Conservation (phyloP, 2,113 vertebrate species). For the Empidonax traillii region DNA sequence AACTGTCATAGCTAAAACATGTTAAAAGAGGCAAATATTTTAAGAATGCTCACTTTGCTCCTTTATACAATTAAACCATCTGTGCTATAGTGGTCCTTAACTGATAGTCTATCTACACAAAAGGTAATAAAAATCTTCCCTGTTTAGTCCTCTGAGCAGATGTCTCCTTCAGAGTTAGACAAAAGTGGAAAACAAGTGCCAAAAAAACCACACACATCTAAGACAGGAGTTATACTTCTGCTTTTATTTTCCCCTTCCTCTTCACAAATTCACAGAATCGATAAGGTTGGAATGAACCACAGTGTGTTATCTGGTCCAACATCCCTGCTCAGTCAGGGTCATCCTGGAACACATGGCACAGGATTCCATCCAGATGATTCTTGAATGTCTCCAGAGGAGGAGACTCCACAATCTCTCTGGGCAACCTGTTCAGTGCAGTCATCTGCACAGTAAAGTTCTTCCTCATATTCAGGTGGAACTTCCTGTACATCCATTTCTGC, state of each 20-base stretch:
- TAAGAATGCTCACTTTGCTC: conserved; percentile 40
- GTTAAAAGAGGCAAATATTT: conserved; percentile 24
- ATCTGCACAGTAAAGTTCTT: neutral
- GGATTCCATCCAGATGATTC: neutral
- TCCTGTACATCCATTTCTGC: neutral
- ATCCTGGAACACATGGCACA: neutral
- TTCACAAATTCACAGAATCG: neutral
- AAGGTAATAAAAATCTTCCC: neutral
- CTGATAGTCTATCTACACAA: neutral
- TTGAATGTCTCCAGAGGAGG: neutral
- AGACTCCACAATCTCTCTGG: neutral
- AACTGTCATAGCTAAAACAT: neutral
- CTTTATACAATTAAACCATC: conserved; percentile 21
- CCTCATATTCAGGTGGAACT: neutral
- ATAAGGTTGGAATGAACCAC: neutral
- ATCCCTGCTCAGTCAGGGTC: too few species aligned
- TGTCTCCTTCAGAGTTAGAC: neutral
- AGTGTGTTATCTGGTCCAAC: neutral
- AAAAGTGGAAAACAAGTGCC: neutral
- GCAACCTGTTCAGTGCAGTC: neutral
- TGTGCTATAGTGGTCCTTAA: neutral
- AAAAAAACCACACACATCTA: neutral
- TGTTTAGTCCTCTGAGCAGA: neutral
- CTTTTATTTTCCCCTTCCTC: neutral
- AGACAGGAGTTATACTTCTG: neutral